Conservation (phyloP, 2,113 vertebrate species). For the Entelurus aequoreus region DNA sequence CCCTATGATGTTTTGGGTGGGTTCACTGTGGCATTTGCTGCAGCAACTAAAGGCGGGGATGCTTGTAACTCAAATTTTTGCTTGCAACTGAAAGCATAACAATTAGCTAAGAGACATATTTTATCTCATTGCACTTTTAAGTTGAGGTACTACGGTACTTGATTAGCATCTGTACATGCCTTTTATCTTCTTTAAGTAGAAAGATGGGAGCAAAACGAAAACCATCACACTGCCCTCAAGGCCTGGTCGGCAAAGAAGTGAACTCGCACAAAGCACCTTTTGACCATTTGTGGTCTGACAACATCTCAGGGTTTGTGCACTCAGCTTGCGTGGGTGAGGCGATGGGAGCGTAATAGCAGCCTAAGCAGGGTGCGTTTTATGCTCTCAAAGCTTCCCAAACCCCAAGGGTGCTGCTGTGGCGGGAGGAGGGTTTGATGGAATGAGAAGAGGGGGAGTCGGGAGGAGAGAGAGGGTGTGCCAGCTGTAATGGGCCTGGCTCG, state of each 20-base stretch:
- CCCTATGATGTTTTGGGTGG: too few relatives aligned
- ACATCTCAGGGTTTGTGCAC: conserved; percentile 28
- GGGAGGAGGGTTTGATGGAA: conserved; percentile 12
- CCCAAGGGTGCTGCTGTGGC: background rate
- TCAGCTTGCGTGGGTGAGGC: conserved; percentile 25
- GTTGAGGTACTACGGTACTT: conserved; percentile 5
- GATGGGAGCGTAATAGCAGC: conserved; percentile 31
- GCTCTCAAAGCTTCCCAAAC: conserved; percentile 19
- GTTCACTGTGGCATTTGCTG: too few relatives aligned
- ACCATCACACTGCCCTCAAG: background rate
- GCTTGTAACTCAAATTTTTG: too few relatives aligned
- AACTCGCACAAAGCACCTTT: conserved; percentile 33
- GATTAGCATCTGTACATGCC: background rate
- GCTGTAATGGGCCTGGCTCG: conserved; percentile 48
- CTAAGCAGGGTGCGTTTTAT: conserved; percentile 25
- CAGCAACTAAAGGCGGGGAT: too few relatives aligned
- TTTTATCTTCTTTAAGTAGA: background rate
- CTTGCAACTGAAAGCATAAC: too few relatives aligned
- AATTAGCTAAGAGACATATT: too few relatives aligned
- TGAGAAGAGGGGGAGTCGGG: conserved; percentile 13
- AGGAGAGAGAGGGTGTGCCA: conserved; percentile 34
- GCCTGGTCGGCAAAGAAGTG: background rate
- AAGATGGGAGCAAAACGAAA: background rate
- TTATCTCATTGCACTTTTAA: too few relatives aligned
- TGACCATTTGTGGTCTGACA: conserved; percentile 29